phyloP scores from a whole-genome alignment of 2,888 invertebrate genomes.

The Cyrtodaria siliqua region DNA sequence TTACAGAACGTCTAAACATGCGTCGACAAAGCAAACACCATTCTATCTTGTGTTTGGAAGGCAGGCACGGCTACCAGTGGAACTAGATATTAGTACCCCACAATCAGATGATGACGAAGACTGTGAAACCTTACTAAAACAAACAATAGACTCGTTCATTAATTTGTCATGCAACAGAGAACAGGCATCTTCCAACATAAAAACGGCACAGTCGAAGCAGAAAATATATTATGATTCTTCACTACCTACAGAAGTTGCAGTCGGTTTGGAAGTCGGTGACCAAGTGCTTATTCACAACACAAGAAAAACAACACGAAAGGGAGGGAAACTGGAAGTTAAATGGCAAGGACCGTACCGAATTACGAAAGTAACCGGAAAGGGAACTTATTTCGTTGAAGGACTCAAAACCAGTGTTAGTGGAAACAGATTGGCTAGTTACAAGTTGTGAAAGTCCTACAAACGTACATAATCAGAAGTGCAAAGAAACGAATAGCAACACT shows the following conservation, averaged over 20 bases:
- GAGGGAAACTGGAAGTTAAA: slow-evolving; percentile 6
- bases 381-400: slow-evolving; percentile 10
- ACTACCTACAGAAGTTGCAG: slow-evolving; percentile 24
- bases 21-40: slow-evolving; percentile 44
- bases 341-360: slow-evolving; percentile 12
- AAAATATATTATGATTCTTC: slow-evolving; percentile 38
- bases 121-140: slow-evolving; percentile 26
- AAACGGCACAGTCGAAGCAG: slow-evolving; percentile 30
- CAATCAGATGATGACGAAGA: slow-evolving; percentile 15
- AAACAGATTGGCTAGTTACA: slow-evolving; percentile 11
- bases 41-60: slow-evolving; percentile 49
- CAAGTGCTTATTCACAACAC: slow-evolving; percentile 28
- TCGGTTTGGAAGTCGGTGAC: slow-evolving; percentile 26
- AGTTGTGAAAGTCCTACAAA: slow-evolving; percentile 16
- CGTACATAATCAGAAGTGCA: no score
- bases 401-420: slow-evolving; percentile 19
- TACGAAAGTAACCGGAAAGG: slow-evolving; percentile 17
- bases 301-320: slow-evolving; percentile 8
- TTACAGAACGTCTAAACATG: no score
- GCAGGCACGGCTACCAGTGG: slow-evolving; percentile 35
- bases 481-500: slow-evolving; percentile 7
- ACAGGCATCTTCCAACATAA: slow-evolving; percentile 35
- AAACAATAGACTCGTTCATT: slow-evolving; percentile 30
- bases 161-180: slow-evolving; percentile 24
- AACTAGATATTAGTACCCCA: slow-evolving; percentile 24